phyloP scores from a whole-genome alignment of 2,888 invertebrate genomes.

The Flexamia atlantica region DNA sequence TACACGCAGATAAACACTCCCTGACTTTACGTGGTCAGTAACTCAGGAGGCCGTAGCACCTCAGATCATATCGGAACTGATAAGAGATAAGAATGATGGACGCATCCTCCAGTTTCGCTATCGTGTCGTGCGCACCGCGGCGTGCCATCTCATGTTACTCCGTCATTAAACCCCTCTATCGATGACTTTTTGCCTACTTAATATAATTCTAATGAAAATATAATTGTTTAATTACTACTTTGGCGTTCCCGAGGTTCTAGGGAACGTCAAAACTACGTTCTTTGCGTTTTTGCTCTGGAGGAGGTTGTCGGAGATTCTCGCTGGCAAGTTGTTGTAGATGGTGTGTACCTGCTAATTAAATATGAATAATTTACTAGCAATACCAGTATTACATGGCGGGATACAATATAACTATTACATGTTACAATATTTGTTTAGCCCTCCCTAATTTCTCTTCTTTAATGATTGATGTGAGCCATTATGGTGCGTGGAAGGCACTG shows the following conservation, averaged over 20 bases:
- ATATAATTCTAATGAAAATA: conserved; percentile 7
- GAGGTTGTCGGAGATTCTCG: not conserved
- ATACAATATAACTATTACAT: no score
- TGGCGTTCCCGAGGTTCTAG: not conserved
- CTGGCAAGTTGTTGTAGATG: conserved; percentile 16
- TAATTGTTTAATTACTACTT: conserved; percentile 24
- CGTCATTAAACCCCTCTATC: conserved; percentile 23
- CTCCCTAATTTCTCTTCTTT: no score
- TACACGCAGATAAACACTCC: not conserved
- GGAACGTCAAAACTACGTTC: not conserved
- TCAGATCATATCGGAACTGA: not conserved
- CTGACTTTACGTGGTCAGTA: conserved; percentile 19
- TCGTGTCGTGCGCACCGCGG: not conserved
- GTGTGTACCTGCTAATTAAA: not conserved
- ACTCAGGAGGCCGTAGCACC: not conserved
- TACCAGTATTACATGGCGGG: not conserved
- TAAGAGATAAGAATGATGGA: conserved; percentile 26
- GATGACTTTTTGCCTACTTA: conserved; percentile 40
- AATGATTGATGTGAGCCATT: no score
- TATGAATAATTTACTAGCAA: conserved; percentile 1
- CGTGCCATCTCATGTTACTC: not conserved
- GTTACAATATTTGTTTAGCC: no score
- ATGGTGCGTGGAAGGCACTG: no score
- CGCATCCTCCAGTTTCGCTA: not conserved
- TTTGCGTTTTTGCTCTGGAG: conserved; percentile 10